Evolutionary conservation across 2,888 invertebrate genomes (phyloP), one percentile per base, ranked within the genome.

Genomic region (Gymnocheta viridis): DNA sequence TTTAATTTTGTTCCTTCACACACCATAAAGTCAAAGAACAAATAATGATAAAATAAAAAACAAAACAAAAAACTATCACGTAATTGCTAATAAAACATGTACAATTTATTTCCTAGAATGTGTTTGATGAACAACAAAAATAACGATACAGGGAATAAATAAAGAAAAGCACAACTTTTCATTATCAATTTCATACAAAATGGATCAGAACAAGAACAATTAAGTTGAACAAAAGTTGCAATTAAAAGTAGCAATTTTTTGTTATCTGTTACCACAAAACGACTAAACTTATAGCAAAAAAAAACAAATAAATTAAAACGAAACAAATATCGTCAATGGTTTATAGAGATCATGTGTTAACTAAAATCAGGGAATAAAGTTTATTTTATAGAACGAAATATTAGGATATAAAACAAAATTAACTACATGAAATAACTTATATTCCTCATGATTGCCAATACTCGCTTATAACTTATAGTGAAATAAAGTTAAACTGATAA

Each of bases 181-280:
- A 44, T 72, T 81, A 84, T 84, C 83, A 72, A 60, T 67, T 77
- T 77, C 51, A 81, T 69, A 81, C 27, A 77, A 81, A 73, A 84
- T 69, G 62, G 19, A 77, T 56, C 73, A 73, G 62, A 62, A 69
- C 17, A 70, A 47, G 10, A 56, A 60, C 81, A 81, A 84, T 83
- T 80, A 83, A 83, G 70, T 72, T 77, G 60, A 84, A 72, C 76
- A 77, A 81, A 84, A 84, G 81, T 84, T 81, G 81, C 81, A 84
- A 81, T 84, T 84, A 84, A 84, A 84, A 84, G 56, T 78, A 84
- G 78, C 81, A 84, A 73, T 81, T 73, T 77, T 66, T 72, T 76
- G 14, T 62, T 83, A 64, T 70, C 66, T 32, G 29, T 14, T 62
- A 38, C 47, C 69, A 24, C 10, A 54, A 54, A 56, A 32, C 54